Base-by-base conservation (phyloP, 2,113 vertebrate genomes). In the Myiopsitta monachus region DNA sequence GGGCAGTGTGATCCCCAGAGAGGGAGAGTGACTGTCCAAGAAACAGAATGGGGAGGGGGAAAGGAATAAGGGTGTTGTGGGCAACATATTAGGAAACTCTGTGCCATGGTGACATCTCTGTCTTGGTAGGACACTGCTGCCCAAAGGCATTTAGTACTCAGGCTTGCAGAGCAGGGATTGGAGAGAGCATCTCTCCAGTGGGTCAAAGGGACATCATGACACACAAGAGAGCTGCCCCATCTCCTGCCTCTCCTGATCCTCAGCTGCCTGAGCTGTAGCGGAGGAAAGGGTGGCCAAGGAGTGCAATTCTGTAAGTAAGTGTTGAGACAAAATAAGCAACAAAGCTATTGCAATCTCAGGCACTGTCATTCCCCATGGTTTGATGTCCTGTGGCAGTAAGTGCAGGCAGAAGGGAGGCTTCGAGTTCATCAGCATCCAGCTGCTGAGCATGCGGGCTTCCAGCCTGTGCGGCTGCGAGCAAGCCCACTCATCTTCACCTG, bases 401-500 rank as follows among this genome's bases (percentile, higher is more conserved):
- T 73, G 66, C 66, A 83, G 67, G 24, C 24, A 69, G 52, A 11
- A 88, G 15, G 18, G 43, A 70, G 33, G 26, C 28, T 91, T 82
- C 66, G 70, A 84, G 33, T 67, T 66, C 85, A 79, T 17, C 39
- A 22, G 6, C 8, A 52, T 44, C 57, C 83, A 87, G 55, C 54
- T 79, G 69, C 23, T 72, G 70, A 81, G 54, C 14, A 1, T 22
- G 30, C 3, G 1, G 33, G 36, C 23, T 36, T 24, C 36, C 47
- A 68, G 70, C 16, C 16, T 6, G 31, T 43, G 63, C 26, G 27
- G 27, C 80, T 72, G 28, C 1, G 0, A 59, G 23, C 61, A n/a
- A 83, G 36, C 52, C 26, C n/a, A 13, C 38, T 49, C 3, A 0
- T 1, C 61, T 59, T 84, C 1, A 0, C 11, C 47, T 66, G 33